These are phyloP conservation scores for Nymphalis io DNA, from an alignment of 1,140 invertebrate genomes.

Conservation along the genomic window DNA sequence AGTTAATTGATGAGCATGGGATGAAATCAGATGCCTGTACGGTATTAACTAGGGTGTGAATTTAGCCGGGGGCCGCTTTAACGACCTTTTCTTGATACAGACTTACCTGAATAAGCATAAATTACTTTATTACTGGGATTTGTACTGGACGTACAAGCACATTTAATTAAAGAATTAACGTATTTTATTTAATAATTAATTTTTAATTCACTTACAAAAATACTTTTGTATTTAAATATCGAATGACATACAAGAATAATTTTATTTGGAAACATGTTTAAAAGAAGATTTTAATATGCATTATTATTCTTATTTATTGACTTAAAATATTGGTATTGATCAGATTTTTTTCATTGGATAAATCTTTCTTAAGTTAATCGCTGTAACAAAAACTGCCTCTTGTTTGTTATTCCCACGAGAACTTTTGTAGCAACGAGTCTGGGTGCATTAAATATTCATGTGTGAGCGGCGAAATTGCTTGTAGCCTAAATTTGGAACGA, in stretches of 20 bases:
- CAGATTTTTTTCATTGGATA: too few species aligned
- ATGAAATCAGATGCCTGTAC: neutral
- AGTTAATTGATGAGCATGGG: neutral
- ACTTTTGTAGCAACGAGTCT: conserved; percentile 8
- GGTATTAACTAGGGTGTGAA: conserved; percentile 9
- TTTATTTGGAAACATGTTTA: too few species aligned
- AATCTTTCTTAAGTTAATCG: neutral
- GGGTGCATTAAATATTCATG: conserved; percentile 23
- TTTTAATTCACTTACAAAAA: too few species aligned
- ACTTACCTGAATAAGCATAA: conserved; percentile 17
- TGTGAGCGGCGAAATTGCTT: conserved; percentile 6
- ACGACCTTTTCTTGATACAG: conserved; percentile 22
- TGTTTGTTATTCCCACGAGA: conserved; percentile 14
- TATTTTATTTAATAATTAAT: too few species aligned
- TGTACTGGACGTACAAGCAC: neutral
- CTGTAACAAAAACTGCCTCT: neutral
- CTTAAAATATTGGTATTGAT: too few species aligned
- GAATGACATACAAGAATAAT: too few species aligned
- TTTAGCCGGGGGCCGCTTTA: conserved; percentile 16
- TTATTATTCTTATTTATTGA: too few species aligned
- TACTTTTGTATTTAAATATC: too few species aligned
- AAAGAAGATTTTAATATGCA: neutral
- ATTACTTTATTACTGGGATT: neutral
- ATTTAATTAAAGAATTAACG: too few species aligned
- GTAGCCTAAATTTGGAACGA: conserved; percentile 20